Evolutionary conservation across 2,888 invertebrate species (phyloP).

Genomic region (Dermolepida albohirtum): DNA sequence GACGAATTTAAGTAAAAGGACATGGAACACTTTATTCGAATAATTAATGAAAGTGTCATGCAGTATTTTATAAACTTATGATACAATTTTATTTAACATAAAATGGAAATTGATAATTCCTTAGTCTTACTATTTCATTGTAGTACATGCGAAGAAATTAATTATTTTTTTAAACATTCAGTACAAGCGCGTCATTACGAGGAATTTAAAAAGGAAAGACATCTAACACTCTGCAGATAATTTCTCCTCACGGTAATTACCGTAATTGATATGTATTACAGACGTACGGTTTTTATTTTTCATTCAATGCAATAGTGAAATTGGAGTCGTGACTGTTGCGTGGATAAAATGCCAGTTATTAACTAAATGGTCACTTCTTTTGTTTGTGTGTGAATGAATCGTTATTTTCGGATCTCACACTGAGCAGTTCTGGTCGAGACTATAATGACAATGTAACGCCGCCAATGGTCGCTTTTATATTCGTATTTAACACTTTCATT

Average conservation of each 20-base stretch:
- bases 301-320: constrained; percentile 27
- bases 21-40: too few species aligned
- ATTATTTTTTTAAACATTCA: too few species aligned
- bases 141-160: too few species aligned
- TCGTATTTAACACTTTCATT: constrained; percentile 42
- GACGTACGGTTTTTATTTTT: constrained; percentile 15
- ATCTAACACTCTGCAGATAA: not conserved
- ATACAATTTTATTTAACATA: too few species aligned
- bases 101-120: too few species aligned
- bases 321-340: constrained; percentile 34
- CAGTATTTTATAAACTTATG: too few species aligned
- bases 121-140: too few species aligned
- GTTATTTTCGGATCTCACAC: constrained; percentile 51
- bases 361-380: constrained; percentile 56
- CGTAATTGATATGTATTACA: constrained; percentile 13
- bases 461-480: constrained; percentile 26
- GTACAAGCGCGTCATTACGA: too few species aligned
- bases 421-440: constrained; percentile 49
- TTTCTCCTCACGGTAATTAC: constrained; percentile 14
- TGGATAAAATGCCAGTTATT: constrained; percentile 52
- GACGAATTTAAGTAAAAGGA: too few species aligned
- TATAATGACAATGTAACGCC: constrained; percentile 40
- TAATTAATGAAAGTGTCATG: too few species aligned
- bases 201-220: too few species aligned
- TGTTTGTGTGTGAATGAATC: constrained; percentile 52